Percentiles rank a stretch among this genome's conserved stretches.
Evolutionary conservation across 2,797 vertebrate genomes (phyloP).

Genomic region (Rhabdophis nuchalis): DNA sequence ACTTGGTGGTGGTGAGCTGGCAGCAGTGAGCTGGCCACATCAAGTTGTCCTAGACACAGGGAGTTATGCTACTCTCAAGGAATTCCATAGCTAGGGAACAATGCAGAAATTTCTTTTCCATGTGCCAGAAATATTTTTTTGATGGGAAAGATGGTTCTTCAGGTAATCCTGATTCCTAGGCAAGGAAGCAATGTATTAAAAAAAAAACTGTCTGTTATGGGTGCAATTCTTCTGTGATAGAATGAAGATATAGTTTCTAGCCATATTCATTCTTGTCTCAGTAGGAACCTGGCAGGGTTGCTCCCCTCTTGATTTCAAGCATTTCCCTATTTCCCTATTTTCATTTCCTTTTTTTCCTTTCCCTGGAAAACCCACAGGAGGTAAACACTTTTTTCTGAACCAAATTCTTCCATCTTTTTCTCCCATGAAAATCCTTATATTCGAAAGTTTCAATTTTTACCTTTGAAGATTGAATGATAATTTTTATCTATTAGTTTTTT

Average conservation of each 20-base stretch:
- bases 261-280: background rate
- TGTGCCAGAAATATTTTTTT: background rate
- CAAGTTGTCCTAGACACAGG: too few species aligned
- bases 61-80: background rate
- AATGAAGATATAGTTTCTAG: background rate
- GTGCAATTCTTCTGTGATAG: background rate
- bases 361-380: background rate
- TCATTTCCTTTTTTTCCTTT: background rate
- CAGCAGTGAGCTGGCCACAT: too few species aligned
- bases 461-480: background rate
- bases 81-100: background rate
- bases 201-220: background rate
- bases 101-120: background rate
- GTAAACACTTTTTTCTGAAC: background rate
- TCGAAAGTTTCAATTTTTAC: background rate
- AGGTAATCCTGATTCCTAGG: background rate
- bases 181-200: background rate
- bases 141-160: background rate
- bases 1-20: too few species aligned
- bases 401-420: background rate
- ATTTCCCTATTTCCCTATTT: background rate
- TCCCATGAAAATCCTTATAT: background rate
- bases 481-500: background rate
- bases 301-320: background rate
- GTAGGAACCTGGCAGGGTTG: background rate